These are phyloP conservation scores for Serrognathus titanus DNA, from an alignment of 2,888 invertebrate species.

Conservation along the genomic window DNA sequence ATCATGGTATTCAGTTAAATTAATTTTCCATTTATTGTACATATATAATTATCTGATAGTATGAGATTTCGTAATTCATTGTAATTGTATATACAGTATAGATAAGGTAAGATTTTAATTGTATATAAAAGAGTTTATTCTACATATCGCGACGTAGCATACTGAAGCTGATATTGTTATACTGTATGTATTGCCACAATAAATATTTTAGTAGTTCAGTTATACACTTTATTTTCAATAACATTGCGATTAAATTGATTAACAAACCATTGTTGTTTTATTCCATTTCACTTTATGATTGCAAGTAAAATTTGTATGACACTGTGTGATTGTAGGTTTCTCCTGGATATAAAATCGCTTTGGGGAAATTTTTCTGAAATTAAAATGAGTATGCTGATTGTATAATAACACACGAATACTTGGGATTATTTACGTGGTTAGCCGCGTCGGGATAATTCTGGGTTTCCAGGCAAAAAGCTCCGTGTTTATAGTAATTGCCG, in stretches of 20 bases:
- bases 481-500: conserved; percentile 70
- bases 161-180: not conserved
- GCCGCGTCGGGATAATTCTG: conserved; percentile 91
- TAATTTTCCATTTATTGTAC: too few relatives aligned
- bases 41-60: too few relatives aligned
- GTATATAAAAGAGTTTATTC: not conserved
- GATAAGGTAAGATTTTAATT: conserved; percentile 4
- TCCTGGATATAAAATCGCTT: conserved; percentile 68
- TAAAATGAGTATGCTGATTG: conserved; percentile 19
- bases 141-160: not conserved
- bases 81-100: not conserved
- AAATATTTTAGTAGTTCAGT: conserved; percentile 11
- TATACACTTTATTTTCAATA: not conserved
- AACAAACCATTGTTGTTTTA: not conserved
- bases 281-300: not conserved
- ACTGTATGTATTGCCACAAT: conserved; percentile 14
- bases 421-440: conserved; percentile 63
- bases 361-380: conserved; percentile 72
- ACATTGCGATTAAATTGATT: not conserved
- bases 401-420: not conserved
- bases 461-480: conserved; percentile 84
- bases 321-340: conserved; percentile 64
- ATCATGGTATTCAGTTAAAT: too few relatives aligned
- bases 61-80: not conserved
- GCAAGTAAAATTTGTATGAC: conserved; percentile 38